Base-by-base conservation (phyloP, 2,113 vertebrate genomes). In the Globicephala melas region DNA sequence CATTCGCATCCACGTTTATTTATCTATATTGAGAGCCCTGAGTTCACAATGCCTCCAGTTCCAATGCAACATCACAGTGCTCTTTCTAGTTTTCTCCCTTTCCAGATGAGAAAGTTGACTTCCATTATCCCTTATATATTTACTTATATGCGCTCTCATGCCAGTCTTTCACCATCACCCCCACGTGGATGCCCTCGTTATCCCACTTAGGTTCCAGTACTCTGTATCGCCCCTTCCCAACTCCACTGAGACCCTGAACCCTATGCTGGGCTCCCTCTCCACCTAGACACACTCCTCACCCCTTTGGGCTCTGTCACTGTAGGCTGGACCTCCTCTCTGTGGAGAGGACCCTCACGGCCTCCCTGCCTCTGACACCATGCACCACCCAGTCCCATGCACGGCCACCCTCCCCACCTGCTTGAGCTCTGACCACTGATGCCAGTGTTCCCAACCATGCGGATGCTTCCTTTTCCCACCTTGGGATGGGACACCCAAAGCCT, bases 401-500 rank as follows among this genome's bases (percentile, higher is more conserved):
- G 14, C 26, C 55, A 5, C 25, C 5, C 23, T 31, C 33, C 53
- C 47, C 26, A 5, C 20, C 8, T 0, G 1, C 10, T 26, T 0
- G 3, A 26, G 70, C 38, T 85, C 38, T 41, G 17, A 65, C 20
- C 11, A 0, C 33, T 23, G 31, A 5, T 4, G 33, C 25, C 14
- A 31, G 31, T 25, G 23, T 21, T 58, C 55, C 55, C 17, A 21
- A 20, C 55, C 55, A 21, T 1, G 55, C 2, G 17, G 76, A 28
- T 18, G 7, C 13, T 26, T 23, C 58, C 23, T 23, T 55, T 63
- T 47, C 62, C 58, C 36, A 87, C 8, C 33, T n/a, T 36, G 38
- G 47, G 58, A 18, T 6, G 38, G 21, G 77, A 62, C 26, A 60
- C 20, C 2, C n/a, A 18, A 36, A 20, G 41, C 71, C 73, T 55